Percentiles rank a stretch among this genome's conserved stretches.
Evolutionary conservation across 2,113 vertebrate genomes (phyloP).

Genomic region (Abramis brama): DNA sequence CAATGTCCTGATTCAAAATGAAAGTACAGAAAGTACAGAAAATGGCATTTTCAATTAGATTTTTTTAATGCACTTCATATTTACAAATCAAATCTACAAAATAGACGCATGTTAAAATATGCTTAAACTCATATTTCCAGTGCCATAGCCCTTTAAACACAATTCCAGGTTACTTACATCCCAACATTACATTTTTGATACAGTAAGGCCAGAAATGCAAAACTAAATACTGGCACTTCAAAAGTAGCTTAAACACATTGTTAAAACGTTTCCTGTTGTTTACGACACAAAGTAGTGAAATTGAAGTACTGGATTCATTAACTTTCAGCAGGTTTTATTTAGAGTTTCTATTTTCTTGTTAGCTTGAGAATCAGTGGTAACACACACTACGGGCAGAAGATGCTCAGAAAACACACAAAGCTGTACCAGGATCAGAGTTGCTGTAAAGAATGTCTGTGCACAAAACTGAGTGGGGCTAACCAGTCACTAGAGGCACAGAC

Average conservation of each 20-base stretch:
- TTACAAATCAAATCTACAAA: slow-evolving; percentile 82
- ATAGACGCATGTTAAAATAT: slow-evolving; percentile 77
- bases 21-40: background rate
- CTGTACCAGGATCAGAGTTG: slow-evolving; percentile 20
- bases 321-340: background rate
- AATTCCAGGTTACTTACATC: slow-evolving; percentile 56
- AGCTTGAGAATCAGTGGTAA: slow-evolving; percentile 1
- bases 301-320: background rate
- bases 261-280: slow-evolving; percentile 27
- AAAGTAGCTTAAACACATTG: slow-evolving; percentile 36
- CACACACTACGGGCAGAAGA: background rate
- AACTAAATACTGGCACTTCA: slow-evolving; percentile 47
- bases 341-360: slow-evolving; percentile 11
- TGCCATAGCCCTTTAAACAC: slow-evolving; percentile 71
- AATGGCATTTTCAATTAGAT: slow-evolving; percentile 63
- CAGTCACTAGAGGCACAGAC: slow-evolving; percentile 17
- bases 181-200: slow-evolving; percentile 61
- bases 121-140: slow-evolving; percentile 57
- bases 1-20: background rate
- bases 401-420: background rate
- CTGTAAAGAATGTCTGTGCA: slow-evolving; percentile 34
- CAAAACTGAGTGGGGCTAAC: slow-evolving; percentile 16
- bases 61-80: slow-evolving; percentile 77
- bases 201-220: slow-evolving; percentile 57
- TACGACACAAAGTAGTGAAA: background rate